Base-by-base conservation (phyloP, 2,888 invertebrate species). In the Brenthis ino region DNA sequence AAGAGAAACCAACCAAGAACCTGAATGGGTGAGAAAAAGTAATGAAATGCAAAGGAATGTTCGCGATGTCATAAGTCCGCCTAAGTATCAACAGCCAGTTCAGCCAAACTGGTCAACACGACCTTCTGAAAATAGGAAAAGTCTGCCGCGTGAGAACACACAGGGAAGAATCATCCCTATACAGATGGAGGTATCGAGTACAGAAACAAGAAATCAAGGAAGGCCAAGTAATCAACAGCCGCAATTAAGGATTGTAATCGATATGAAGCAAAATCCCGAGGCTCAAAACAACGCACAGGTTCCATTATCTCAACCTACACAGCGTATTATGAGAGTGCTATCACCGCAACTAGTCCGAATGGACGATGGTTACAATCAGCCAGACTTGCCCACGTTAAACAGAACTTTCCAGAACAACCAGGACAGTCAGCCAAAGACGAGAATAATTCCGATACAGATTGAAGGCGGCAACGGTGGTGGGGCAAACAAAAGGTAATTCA, bases 381-480 rank as follows among this genome's bases (percentile, higher is more conserved):
- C 84, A 24, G 91, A 91, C 8, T 78, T 92, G 70, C 93, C 92
- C 2, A 82, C 86, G 3, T 74, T 92, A 70, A 91, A 87, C 73
- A 85, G 87, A 71, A 85, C 73, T 72, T 85, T 87, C 76, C 84
- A 82, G 67, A 85, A 76, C 33, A 80, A 75, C 48, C 88, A 88
- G 66, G 88, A 91, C 51, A 81, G 74, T 75, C 89, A 89, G 73
- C 88, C 92, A 3, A 93, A 90, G 76, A 93, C 94, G 51, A 89
- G 95, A 76, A 93, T 95, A 76, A 94, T 95, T 80, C 95, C 95
- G 16, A 94, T 95, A 76, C 93, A 94, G 74, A 91, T 95, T 76
- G 95, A 95, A 84, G 87, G 88, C 70, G 84, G 84, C 55, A 78
- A 79, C 71, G 86, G 83, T 72, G 81, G 86, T 73, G 90, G 89